Evolutionary conservation across 2,113 vertebrate genomes (phyloP), one percentile per base, ranked within the genome.

Genomic region (Pelusios castaneus): DNA sequence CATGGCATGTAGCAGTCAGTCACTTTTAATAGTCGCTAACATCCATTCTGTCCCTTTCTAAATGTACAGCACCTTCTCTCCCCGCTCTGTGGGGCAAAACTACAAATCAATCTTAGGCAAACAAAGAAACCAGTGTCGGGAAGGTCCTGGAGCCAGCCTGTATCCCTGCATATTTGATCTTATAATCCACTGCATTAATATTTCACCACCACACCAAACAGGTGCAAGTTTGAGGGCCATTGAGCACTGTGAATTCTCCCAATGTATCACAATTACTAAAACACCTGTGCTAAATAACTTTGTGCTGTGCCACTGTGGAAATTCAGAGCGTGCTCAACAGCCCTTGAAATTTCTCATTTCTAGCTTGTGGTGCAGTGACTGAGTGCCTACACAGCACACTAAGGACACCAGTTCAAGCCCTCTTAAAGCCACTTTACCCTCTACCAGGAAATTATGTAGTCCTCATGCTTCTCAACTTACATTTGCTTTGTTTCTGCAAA

Each of bases 261-360:
- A 95, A 88, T 89, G 94, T 88, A 84, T 94, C 95, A 95, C 84
- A 92, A 97, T 95, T 96, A 96, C 94, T 70, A 94, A 93, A 97
- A 97, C 95, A 95, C 95, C 94, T 98, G 96, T 84, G 85, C 96
- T 97, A 94, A 97, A 95, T 96, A 97, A 96, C 92, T 92, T 84
- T 90, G 95, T 17, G 82, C 77, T 83, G 95, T 93, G 96, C 82
- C 88, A 88, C 91, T 95, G 93, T 90, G 93, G 95, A 97, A 96
- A 97, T 85, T 91, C 92, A 91, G 82, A 58, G 95, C 97, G 94
- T 88, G 89, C 93, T 96, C 97, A 97, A 96, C 73, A 96, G 96
- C 94, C 95, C 96, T 97, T 97, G 92, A 97, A 93, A 95, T 96
- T 96, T 97, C 93, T 96, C 96, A 94, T 97, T 96, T 96, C 90